Evolutionary conservation across 2,888 invertebrate species (phyloP).

Genomic region (Drosophila antonietae): DNA sequence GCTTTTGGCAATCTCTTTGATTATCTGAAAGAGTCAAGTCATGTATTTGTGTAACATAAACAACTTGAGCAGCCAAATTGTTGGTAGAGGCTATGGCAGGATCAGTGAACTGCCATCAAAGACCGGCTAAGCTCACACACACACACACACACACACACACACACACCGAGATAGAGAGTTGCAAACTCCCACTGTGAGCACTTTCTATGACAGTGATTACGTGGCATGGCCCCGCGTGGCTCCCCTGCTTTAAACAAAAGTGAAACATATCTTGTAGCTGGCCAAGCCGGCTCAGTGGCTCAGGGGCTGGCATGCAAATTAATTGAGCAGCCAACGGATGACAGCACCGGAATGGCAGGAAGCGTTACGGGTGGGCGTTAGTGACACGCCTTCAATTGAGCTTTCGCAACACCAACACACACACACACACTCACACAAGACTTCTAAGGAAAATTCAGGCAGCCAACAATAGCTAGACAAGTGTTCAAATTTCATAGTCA

Average conservation of each 20-base stretch:
- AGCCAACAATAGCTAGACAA: not conserved
- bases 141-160: conserved; percentile 9
- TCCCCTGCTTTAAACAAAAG: conserved; percentile 28
- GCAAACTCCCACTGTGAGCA: conserved; percentile 48
- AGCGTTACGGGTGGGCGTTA: conserved; percentile 35
- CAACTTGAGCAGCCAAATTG: conserved; percentile 3
- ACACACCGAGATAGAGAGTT: not conserved
- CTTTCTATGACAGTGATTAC: conserved; percentile 54
- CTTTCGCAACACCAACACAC: conserved; percentile 6
- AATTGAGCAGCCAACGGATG: conserved; percentile 61
- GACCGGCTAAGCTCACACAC: conserved; percentile 36
- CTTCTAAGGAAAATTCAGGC: conserved; percentile 16
- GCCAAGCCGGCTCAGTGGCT: conserved; percentile 65
- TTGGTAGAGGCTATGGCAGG: conserved; percentile 28
- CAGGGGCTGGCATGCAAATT: conserved; percentile 59
- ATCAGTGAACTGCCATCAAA: conserved; percentile 52
- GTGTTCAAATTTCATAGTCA: not conserved
- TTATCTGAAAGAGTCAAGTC: not conserved
- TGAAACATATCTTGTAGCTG: conserved; percentile 52
- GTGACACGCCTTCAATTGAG: conserved; percentile 22
- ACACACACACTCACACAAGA: not conserved
- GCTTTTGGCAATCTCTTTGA: not conserved
- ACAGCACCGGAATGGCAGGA: conserved; percentile 57
- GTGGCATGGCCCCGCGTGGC: conserved; percentile 23
- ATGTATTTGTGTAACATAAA: conserved; percentile 6